Evolutionary conservation across 2,888 invertebrate species (phyloP).

Genomic region (Deilephila elpenor): DNA sequence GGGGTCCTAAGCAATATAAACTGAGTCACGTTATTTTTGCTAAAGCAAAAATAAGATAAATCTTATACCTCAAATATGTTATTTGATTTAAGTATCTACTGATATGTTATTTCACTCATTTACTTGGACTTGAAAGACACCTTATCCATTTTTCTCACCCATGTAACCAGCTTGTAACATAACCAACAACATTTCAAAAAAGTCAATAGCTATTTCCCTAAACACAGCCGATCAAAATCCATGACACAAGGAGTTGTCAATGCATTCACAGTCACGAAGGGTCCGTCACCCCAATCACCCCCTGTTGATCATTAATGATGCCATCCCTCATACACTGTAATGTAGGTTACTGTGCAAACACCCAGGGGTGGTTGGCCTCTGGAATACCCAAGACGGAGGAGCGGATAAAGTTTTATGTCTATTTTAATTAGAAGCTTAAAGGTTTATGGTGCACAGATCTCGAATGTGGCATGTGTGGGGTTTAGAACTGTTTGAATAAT

Average conservation of each 20-base stretch:
- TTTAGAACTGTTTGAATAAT: background rate
- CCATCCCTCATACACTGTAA: slow-evolving; percentile 77
- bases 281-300: slow-evolving; percentile 73
- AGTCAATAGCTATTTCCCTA: background rate
- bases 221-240: slow-evolving; percentile 14
- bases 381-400: slow-evolving; percentile 51
- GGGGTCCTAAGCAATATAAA: too few relatives aligned
- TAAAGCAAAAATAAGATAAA: too few relatives aligned
- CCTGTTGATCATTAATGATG: slow-evolving; percentile 77
- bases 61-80: too few relatives aligned
- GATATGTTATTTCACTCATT: too few relatives aligned
- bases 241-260: slow-evolving; percentile 49
- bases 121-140: too few relatives aligned
- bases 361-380: slow-evolving; percentile 70
- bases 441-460: slow-evolving; percentile 45
- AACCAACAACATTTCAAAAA: background rate
- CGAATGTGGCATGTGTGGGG: background rate
- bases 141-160: too few relatives aligned
- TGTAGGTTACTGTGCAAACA: slow-evolving; percentile 84
- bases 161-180: too few relatives aligned
- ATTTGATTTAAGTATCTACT: too few relatives aligned
- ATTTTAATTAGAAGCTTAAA: slow-evolving; percentile 43
- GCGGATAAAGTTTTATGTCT: slow-evolving; percentile 30
- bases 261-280: slow-evolving; percentile 81
- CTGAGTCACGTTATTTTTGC: too few relatives aligned